Evolutionary conservation across 1,140 invertebrate genomes (phyloP).

Genomic region (Drosophila oshimai): DNA sequence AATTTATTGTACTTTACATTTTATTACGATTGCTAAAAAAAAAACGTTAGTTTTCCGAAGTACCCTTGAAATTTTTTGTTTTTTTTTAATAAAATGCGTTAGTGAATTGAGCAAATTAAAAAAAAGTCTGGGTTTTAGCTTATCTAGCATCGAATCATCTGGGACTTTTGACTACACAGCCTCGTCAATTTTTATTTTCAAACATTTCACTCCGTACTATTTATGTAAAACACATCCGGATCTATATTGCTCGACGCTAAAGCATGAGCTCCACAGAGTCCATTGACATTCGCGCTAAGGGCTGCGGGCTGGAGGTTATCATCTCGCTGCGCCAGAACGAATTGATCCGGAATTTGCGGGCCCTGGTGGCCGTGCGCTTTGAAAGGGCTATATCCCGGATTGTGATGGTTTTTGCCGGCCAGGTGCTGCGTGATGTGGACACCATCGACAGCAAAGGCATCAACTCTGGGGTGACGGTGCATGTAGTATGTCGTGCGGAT

Average conservation of each 20-base stretch:
- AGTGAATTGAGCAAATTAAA: too few relatives aligned
- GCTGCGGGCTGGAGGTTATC: slow-evolving; percentile 8
- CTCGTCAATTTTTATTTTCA: neutral
- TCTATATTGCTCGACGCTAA: neutral
- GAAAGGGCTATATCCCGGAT: slow-evolving; percentile 35
- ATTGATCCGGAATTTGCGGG: slow-evolving; percentile 47
- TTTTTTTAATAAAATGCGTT: too few relatives aligned
- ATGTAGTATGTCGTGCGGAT: slow-evolving; percentile 39
- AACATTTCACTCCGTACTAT: neutral
- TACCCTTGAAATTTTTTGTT: too few relatives aligned
- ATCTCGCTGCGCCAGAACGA: slow-evolving; percentile 58
- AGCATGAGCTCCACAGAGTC: slow-evolving; percentile 20
- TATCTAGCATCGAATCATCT: too few relatives aligned
- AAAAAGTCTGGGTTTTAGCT: too few relatives aligned
- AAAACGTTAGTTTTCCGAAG: too few relatives aligned
- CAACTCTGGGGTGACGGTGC: slow-evolving; percentile 53
- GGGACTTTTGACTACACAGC: neutral
- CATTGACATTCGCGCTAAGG: slow-evolving; percentile 54
- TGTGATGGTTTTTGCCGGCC: slow-evolving; percentile 51
- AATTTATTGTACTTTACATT: too few relatives aligned
- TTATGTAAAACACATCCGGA: neutral
- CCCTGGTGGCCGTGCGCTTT: slow-evolving; percentile 56
- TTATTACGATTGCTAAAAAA: too few relatives aligned
- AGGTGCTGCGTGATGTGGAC: slow-evolving; percentile 45
- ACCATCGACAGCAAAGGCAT: slow-evolving; percentile 59